Base-by-base conservation (phyloP, 64 coral and sea anemone species). In the Orbicella faveolata region DNA sequence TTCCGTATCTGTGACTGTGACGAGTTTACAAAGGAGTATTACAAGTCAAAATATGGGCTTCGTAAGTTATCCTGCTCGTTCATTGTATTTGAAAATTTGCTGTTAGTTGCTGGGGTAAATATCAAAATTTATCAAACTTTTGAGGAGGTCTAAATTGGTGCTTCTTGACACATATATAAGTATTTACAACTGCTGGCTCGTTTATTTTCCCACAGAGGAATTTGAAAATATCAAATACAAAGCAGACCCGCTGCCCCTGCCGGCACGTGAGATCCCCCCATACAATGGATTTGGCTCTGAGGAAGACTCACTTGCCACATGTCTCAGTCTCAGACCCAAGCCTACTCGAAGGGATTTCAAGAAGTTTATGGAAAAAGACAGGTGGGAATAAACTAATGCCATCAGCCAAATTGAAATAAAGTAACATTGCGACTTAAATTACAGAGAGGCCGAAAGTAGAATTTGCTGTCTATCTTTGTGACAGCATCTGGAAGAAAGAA, bases 361-460 rank as follows among this genome's bases (percentile, higher is more conserved):
- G 73, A 98, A 98, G 34, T 98, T 98, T 59, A 98, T 98, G 96
- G 90, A 98, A 74, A 98, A 98, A 91, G 96, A 98, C 93, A 98
- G 96, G 96, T 98, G 44, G 18, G 75, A 36, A 11, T 18, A 30
- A 48, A 48, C 44, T 48, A 48, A 4, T 48, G 44, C 7, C 44
- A 48, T 6, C 44, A 48, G 44, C 5, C 4, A 3, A 6, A 48
- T 48, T 48, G 44, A 48, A 48, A 48, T 48, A 48, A 48, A 48
- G 44, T 48, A 48, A 48, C 44, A 48, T 48, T 48, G 44, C 7
- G 44, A 48, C 44, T 48, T 48, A 48, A 6, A 48, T 48, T 3
- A 6, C 44, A 48, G 44, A 48, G 44, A 48, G 44, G 7, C 7
- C 7, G 44, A 48, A 48, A 6, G 44, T 48, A 48, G 44, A 48